Evolutionary conservation across 2,113 vertebrate genomes (phyloP).

Genomic region (Oryzias javanicus): DNA sequence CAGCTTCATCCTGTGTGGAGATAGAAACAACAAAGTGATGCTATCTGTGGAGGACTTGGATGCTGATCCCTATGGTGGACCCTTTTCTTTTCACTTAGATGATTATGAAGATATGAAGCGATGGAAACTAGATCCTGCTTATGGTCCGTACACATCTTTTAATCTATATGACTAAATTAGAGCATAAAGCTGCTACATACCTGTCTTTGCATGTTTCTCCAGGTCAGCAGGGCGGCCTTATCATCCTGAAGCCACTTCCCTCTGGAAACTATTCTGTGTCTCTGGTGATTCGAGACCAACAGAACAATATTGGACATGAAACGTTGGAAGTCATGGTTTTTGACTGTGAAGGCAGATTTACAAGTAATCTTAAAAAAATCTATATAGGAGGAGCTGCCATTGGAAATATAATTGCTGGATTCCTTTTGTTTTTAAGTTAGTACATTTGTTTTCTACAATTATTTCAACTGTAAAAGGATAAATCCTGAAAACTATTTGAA

Average conservation of each 20-base stretch:
- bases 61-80: constrained; percentile 62
- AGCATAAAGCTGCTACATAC: neutral
- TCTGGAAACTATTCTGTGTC: constrained; percentile 74
- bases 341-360: constrained; percentile 47
- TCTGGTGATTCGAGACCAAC: constrained; percentile 75
- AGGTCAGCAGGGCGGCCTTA: constrained; percentile 63
- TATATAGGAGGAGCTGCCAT: too few relatives aligned
- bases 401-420: too few relatives aligned
- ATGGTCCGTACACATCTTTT: constrained; percentile 49
- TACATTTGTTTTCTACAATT: too few relatives aligned
- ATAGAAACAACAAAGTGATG: constrained; percentile 33
- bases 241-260: constrained; percentile 61
- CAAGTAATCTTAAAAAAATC: constrained; percentile 38
- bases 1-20: constrained; percentile 62
- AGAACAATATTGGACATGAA: constrained; percentile 48
- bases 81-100: constrained; percentile 73
- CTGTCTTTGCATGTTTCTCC: neutral
- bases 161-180: too few relatives aligned
- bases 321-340: constrained; percentile 69
- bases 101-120: constrained; percentile 16
- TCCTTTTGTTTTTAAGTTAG: too few relatives aligned
- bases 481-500: too few relatives aligned
- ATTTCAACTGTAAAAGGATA: too few relatives aligned
- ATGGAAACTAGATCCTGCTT: constrained; percentile 74
- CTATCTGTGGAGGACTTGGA: constrained; percentile 66